A percentile compares a stretch with the other conserved stretches of the same genome.
phyloP scores from a whole-genome alignment of 2,797 vertebrate genomes.

The Lutjanus campechanus region DNA sequence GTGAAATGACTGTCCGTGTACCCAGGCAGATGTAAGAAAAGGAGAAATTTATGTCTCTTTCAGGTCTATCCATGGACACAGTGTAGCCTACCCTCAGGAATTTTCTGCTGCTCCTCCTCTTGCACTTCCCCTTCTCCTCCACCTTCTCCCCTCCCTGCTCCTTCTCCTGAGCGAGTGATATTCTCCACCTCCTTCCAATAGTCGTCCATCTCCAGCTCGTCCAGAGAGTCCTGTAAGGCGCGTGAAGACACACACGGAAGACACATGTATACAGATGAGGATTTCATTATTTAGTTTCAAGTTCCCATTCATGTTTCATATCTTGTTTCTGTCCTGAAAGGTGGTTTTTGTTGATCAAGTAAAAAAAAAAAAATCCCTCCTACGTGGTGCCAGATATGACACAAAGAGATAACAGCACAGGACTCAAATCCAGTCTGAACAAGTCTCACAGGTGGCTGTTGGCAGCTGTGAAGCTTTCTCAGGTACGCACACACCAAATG shows the following conservation, averaged over 20 bases:
- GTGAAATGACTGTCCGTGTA: background rate
- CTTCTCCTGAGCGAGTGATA: slow-evolving; percentile 87
- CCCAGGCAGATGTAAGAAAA: background rate
- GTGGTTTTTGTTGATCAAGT: background rate
- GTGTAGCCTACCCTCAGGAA: slow-evolving; percentile 90
- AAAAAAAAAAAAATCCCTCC: background rate
- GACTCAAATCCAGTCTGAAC: slow-evolving; percentile 34
- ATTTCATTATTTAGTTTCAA: slow-evolving; percentile 2
- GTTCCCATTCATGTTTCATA: slow-evolving; percentile 9
- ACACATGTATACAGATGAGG: background rate
- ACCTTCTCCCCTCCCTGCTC: slow-evolving; percentile 71
- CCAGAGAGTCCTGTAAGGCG: slow-evolving; percentile 90
- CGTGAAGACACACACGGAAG: background rate
- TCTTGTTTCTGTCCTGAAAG: slow-evolving; percentile 3
- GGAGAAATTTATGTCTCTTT: background rate
- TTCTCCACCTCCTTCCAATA: slow-evolving; percentile 96
- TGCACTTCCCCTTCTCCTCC: slow-evolving; percentile 79
- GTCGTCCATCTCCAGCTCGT: slow-evolving; percentile 92
- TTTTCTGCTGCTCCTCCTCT: slow-evolving; percentile 90
- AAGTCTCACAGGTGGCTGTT: background rate
- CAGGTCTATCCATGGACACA: background rate
- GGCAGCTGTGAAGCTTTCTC: background rate
- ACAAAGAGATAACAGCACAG: background rate
- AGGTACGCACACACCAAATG: background rate
- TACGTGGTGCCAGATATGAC: slow-evolving; percentile 1